Percentiles rank a stretch among this genome's conserved stretches.
Evolutionary conservation across 2,797 vertebrate species (phyloP).

Genomic region (Sebastes reedi): DNA sequence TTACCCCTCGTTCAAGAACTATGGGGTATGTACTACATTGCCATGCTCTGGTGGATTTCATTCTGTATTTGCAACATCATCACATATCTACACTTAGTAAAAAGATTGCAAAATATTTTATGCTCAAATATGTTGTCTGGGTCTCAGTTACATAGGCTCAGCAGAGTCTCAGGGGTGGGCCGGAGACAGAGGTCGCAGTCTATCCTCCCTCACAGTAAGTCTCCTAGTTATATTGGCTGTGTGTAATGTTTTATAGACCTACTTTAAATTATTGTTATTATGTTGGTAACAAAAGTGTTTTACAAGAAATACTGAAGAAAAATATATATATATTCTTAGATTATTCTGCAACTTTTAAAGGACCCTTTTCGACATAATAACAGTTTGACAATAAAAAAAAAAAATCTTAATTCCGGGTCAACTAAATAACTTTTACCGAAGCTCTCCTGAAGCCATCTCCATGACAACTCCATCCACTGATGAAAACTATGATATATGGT

Average conservation of each 20-base stretch:
- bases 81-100: neutral
- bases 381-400: neutral
- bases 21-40: constrained; percentile 74
- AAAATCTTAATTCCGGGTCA: neutral
- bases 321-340: neutral
- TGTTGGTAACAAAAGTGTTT: neutral
- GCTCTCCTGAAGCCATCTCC: neutral
- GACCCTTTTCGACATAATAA: neutral
- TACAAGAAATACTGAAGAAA: neutral
- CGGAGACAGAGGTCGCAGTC: constrained; percentile 61
- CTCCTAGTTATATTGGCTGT: neutral
- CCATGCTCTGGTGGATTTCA: neutral
- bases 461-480: neutral
- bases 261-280: neutral
- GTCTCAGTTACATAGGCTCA: constrained; percentile 62
- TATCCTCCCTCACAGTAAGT: constrained; percentile 65
- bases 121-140: constrained; percentile 7
- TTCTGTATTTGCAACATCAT: neutral
- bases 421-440: neutral
- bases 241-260: neutral
- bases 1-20: constrained; percentile 82
- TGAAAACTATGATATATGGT: neutral
- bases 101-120: neutral
- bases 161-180: constrained; percentile 67
- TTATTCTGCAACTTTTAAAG: neutral